Evolutionary conservation across 2,113 vertebrate species (phyloP).

Genomic region (Saguinus midas): DNA sequence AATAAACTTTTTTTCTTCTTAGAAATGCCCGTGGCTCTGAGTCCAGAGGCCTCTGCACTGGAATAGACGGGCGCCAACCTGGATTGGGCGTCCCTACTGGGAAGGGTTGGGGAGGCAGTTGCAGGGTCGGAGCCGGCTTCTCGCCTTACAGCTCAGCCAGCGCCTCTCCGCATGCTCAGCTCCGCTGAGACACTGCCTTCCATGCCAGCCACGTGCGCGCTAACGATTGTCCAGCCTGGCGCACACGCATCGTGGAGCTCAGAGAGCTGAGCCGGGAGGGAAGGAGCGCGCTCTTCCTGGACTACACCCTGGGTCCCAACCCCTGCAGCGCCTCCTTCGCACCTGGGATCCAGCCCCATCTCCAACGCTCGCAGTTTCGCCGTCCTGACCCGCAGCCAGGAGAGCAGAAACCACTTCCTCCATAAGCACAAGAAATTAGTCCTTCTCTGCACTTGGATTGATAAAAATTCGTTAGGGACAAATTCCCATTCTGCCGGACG

Average conservation of each 20-base stretch:
- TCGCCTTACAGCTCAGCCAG: neutral
- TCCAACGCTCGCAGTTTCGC: rapidly evolving
- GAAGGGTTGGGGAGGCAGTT: neutral
- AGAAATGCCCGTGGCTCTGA: constrained; percentile 51
- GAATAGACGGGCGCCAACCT: neutral
- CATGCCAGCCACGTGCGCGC: rapidly evolving
- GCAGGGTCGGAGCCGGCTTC: neutral
- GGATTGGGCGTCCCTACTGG: neutral
- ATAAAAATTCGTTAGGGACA: neutral
- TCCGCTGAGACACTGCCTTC: rapidly evolving
- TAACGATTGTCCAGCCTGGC: neutral
- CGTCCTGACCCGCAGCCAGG: rapidly evolving
- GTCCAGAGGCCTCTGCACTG: neutral
- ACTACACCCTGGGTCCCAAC: neutral
- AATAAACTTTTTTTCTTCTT: constrained; percentile 80
- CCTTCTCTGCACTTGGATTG: neutral
- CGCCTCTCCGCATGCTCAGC: rapidly evolving
- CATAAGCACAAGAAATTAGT: neutral
- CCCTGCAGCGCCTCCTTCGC: neutral
- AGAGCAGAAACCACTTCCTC: too few species aligned
- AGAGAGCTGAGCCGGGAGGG: neutral
- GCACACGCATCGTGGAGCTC: rapidly evolving
- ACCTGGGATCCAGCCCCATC: too few species aligned
- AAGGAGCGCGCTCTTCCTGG: neutral
- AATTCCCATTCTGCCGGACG: neutral